phyloP scores from a whole-genome alignment of 2,113 vertebrate genomes.

The Macrotus californicus region DNA sequence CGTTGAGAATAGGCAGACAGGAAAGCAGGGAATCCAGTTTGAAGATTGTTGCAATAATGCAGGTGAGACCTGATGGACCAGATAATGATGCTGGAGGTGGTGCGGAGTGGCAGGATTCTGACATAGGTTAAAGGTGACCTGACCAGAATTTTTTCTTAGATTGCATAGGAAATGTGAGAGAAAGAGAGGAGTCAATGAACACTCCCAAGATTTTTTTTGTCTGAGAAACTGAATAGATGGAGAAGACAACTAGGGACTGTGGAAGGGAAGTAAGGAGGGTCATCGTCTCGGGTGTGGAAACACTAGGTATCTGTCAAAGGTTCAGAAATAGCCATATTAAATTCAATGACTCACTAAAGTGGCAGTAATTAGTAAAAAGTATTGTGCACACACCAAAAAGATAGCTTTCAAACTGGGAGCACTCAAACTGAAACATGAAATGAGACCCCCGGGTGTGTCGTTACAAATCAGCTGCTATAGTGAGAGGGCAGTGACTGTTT shows the following conservation, averaged over 20 bases:
- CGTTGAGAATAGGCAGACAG: neutral
- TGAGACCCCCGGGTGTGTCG: neutral
- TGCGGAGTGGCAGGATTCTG: neutral
- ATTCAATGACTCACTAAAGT: neutral
- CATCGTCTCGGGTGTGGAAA: neutral
- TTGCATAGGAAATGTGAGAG: neutral
- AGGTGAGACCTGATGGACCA: neutral
- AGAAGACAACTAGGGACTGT: neutral
- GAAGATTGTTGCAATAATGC: neutral
- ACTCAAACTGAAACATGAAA: neutral
- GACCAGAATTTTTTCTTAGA: neutral
- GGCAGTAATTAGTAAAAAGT: neutral
- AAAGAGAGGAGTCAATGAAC: neutral
- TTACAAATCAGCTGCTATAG: neutral
- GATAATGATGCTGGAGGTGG: neutral
- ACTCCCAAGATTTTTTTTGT: neutral
- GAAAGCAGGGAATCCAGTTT: neutral
- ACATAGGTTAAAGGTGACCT: neutral
- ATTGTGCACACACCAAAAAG: neutral
- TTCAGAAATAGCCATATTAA: neutral
- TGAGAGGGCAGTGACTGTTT: neutral
- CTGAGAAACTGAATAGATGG: neutral
- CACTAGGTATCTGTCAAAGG: neutral
- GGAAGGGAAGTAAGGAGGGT: neutral
- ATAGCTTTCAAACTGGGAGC: neutral